Evolutionary conservation across 2,797 vertebrate species (phyloP), one percentile per base, ranked within the genome.

Genomic region (Alectoris magna): DNA sequence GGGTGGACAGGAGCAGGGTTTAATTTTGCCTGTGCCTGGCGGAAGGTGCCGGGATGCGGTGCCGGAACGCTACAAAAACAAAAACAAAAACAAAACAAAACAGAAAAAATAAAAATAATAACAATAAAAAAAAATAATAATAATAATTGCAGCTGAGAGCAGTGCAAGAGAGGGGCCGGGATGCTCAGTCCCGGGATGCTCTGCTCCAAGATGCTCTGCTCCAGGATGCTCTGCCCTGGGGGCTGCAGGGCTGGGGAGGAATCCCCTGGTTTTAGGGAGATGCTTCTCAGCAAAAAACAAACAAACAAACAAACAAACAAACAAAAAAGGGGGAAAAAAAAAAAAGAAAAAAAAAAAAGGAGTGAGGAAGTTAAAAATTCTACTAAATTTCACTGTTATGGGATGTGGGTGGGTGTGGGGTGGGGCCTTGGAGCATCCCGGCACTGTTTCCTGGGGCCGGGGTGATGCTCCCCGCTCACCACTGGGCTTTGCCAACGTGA

Each of bases 1-100:
- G 64, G 80, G 55, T 12, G 59, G 53, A 29, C 79, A 49, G 84
- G 88, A 84, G 70, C 91, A 46, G 91, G 82, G 77, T 67, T 93
- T 56, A 94, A 74, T 83, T 83, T 84, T 70, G 93, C 90, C 93
- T 94, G 90, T 91, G 90, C 82, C 86, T 82, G 86, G 82, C 23
- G 18, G 90, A 66, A 78, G 77, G 92, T 83, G 92, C 92, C 56
- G 89, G 92, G 89, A 91, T 18, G 82, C 92, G 92, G 51, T 91
- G 92, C 92, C 92, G 92, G 92, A 94, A 88, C 92, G 92, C 85
- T 94, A 94, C 36, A 81, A 78, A 82, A 91, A 67, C 68, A 67
- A 29, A 14, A 14, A 88, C 3, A 36, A 51, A 36, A 34, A 58
- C 7, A 44, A 34, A 26, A 34, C 11, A 22, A 36, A 11, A 66